A percentile compares a stretch with the other conserved stretches of the same genome.
Conservation (phyloP, 1,140 invertebrate genomes). For the Drosophila melanica region DNA sequence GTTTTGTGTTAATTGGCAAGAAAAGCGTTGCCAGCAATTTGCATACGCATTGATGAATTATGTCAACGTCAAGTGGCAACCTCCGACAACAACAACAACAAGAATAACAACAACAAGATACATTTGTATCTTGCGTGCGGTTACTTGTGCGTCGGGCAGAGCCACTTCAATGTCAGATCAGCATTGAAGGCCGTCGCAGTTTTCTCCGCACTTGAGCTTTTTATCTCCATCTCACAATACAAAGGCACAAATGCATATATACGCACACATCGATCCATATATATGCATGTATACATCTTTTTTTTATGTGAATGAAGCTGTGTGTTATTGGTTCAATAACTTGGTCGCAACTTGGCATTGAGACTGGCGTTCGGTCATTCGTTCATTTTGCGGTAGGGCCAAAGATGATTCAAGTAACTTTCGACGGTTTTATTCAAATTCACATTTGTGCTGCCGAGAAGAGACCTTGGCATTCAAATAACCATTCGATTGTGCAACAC, state of each 20-base stretch:
- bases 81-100: neutral
- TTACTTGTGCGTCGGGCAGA: constrained; percentile 21
- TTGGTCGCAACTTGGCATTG: constrained; percentile 63
- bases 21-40: constrained; percentile 51
- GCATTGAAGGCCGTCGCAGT: constrained; percentile 55
- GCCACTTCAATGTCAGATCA: constrained; percentile 74
- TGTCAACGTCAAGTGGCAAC: constrained; percentile 37
- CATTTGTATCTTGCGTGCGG: constrained; percentile 4
- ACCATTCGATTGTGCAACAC: neutral
- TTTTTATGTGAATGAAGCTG: constrained; percentile 37
- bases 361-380: constrained; percentile 29
- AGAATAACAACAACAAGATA: neutral
- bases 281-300: constrained; percentile 20
- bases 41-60: constrained; percentile 48
- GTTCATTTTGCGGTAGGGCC: constrained; percentile 61
- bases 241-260: constrained; percentile 16
- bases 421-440: neutral
- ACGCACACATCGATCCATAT: constrained; percentile 1
- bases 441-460: neutral
- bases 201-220: constrained; percentile 56
- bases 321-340: constrained; percentile 72
- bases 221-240: constrained; percentile 40
- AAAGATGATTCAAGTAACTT: constrained; percentile 6
- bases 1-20: constrained; percentile 70
- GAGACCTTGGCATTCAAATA: neutral